A percentile compares a stretch with the other conserved stretches of the same genome.
Conservation (phyloP, 2,113 vertebrate genomes). For the Rostratula benghalensis region DNA sequence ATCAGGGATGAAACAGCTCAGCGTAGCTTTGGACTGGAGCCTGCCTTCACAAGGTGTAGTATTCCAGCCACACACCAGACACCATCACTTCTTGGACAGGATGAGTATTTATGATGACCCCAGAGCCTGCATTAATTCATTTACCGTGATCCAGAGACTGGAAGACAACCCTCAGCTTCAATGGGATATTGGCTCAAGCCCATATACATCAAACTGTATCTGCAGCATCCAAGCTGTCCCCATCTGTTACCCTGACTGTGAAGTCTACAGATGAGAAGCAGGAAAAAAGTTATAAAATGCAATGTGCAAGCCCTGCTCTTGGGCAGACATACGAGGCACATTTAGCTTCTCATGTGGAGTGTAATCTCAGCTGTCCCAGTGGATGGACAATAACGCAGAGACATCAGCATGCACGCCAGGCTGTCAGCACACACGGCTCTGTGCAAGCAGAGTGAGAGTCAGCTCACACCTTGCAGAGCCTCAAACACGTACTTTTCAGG, state of each 20-base stretch:
- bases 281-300: neutral
- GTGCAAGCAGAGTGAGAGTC: neutral
- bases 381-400: neutral
- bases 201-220: neutral
- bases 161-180: constrained; percentile 22
- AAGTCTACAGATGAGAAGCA: constrained; percentile 21
- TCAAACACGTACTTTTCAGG: neutral
- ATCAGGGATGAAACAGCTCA: neutral
- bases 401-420: neutral
- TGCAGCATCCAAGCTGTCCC: constrained; percentile 35
- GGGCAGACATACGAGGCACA: neutral
- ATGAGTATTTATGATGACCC: neutral
- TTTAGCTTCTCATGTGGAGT: neutral
- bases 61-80: constrained; percentile 7
- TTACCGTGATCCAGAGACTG: neutral
- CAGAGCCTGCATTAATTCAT: constrained; percentile 32
- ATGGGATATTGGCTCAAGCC: neutral
- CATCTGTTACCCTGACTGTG: constrained; percentile 31
- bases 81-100: neutral
- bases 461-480: neutral
- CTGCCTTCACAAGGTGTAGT: neutral
- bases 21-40: neutral
- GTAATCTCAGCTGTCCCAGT: neutral
- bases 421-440: neutral
- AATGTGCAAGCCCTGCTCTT: neutral